Base-by-base conservation (phyloP, 2,888 invertebrate species). In the Idaea biselata region DNA sequence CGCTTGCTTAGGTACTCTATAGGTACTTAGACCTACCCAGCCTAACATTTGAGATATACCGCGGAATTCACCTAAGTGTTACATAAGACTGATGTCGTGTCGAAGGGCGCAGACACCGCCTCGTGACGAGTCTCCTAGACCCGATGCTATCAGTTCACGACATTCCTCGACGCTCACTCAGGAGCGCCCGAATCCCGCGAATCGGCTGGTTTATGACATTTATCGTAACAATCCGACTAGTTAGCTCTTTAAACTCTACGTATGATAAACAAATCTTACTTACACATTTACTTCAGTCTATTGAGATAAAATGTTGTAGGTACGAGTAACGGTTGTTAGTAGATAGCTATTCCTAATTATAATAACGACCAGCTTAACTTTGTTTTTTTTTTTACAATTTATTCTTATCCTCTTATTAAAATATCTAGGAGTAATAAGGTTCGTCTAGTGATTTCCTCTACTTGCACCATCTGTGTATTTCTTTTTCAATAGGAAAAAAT, bases 101-200 rank as follows among this genome's bases (percentile, higher is more conserved):
- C 69, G 67, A 67, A 69, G 74, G 79, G 72, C 72, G 69, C 71
- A 72, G 64, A 64, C 70, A 62, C 64, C 74, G 44, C 44, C 81
- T 80, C 84, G 83, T 84, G 84, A 82, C 56, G 11, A 18, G 18
- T 18, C 18, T 56, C 18, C 56, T 56, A 56, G 56, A 56, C 68
- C 55, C 60, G 66, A 69, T 76, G 76, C 73, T 73, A 72, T 69
- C 70, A 62, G 67, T 69, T 72, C 82, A 82, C 83, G 83, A 82
- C 71, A 71, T 73, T 72, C 75, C 74, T 75, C 74, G 73, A 71
- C 72, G 63, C 68, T 65, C 67, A 62, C 69, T 44, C 44, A 44
- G 44, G 44, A 44, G 14, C 44, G 44, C 44, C 44, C 6, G 44
- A 44, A 44, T 44, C 44, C 61, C 68, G 71, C 70, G 65, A 74